These are phyloP conservation scores for Nothocercus julius DNA, from an alignment of 2,113 vertebrate genomes.

Conservation along the genomic window DNA sequence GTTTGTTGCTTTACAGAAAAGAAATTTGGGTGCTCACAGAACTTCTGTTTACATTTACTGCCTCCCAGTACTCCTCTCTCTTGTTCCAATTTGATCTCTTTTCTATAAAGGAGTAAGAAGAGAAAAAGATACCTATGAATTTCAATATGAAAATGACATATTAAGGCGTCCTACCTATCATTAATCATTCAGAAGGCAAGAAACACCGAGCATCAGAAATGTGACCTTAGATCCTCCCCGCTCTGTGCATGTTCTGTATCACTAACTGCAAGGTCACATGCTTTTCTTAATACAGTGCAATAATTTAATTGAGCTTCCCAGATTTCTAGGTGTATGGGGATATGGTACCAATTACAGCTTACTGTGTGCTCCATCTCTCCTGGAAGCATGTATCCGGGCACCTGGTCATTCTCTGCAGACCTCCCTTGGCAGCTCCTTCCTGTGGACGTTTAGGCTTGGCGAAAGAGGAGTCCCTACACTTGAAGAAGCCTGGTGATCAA, in stretches of 20 bases:
- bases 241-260: constrained; percentile 10
- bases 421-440: not conserved
- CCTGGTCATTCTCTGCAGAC: not conserved
- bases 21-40: not conserved
- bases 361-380: not conserved
- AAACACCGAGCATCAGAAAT: not conserved
- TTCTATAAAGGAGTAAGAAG: not conserved
- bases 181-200: constrained; percentile 4
- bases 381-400: not conserved
- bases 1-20: not conserved
- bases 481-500: not conserved
- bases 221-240: not conserved
- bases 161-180: not conserved
- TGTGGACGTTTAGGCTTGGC: not conserved
- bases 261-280: constrained; percentile 5
- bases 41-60: not conserved
- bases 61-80: no score
- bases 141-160: not conserved
- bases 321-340: not conserved
- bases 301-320: constrained; percentile 5
- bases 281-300: constrained; percentile 16
- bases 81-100: not conserved
- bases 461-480: not conserved
- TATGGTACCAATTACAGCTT: constrained; percentile 40
- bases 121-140: not conserved